These are phyloP conservation scores for Brachionus sp. DNA, from an alignment of 1,140 invertebrate species.

Conservation along the genomic window DNA sequence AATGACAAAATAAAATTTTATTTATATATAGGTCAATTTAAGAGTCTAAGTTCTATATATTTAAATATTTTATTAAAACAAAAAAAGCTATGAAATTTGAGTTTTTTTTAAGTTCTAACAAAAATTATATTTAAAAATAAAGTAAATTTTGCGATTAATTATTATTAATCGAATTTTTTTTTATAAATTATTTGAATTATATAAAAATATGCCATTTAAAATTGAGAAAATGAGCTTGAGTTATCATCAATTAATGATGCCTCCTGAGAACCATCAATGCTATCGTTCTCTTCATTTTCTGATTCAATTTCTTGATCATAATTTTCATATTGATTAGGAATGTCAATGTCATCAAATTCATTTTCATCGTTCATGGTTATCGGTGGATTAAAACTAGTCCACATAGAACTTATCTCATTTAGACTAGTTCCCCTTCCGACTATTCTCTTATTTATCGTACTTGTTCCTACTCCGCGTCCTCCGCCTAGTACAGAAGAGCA, in stretches of 20 bases:
- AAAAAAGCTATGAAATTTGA: too few species aligned
- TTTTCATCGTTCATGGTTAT: conserved; percentile 44
- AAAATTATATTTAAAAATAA: too few species aligned
- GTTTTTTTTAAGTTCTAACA: too few species aligned
- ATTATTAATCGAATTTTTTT: neutral
- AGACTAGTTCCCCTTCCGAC: conserved; percentile 39
- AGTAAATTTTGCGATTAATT: too few species aligned
- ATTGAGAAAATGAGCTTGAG: neutral
- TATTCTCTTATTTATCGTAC: neutral
- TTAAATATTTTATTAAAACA: too few species aligned
- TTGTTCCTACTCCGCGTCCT: neutral
- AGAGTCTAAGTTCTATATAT: too few species aligned
- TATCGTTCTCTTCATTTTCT: neutral
- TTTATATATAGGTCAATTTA: too few species aligned
- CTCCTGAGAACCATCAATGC: neutral
- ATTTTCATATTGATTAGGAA: neutral
- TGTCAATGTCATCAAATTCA: conserved; percentile 22
- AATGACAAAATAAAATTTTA: too few species aligned
- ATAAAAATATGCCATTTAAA: neutral
- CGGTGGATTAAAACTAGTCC: conserved; percentile 41
- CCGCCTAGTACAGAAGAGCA: conserved; percentile 12
- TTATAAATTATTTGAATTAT: neutral
- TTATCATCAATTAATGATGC: neutral
- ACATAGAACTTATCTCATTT: conserved; percentile 44
- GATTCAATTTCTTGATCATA: neutral